A percentile compares a stretch with the other conserved stretches of the same genome.
phyloP scores from a whole-genome alignment of 2,113 vertebrate genomes.

The Chiloscyllium plagiosum region DNA sequence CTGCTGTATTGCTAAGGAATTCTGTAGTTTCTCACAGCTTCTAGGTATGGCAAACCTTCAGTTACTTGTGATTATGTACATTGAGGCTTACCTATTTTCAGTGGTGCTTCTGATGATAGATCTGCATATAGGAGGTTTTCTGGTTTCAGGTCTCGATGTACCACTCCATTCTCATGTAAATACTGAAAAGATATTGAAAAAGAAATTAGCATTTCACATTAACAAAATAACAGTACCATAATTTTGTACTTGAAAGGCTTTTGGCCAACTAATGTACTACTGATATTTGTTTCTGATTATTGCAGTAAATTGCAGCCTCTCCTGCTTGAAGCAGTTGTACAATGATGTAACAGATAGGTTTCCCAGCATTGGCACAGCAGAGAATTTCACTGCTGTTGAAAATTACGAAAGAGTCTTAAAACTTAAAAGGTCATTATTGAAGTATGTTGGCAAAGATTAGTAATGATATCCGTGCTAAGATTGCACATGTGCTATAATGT shows the following conservation, averaged over 20 bases:
- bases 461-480: neutral
- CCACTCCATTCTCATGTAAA: constrained; percentile 63
- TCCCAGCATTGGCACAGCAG: neutral
- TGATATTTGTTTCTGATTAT: neutral
- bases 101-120: constrained; percentile 64
- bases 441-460: neutral
- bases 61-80: neutral
- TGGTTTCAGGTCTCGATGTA: constrained; percentile 74
- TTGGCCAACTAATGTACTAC: neutral
- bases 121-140: constrained; percentile 80
- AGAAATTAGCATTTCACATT: neutral
- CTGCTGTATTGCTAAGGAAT: neutral
- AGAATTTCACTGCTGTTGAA: neutral
- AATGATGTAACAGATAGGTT: neutral
- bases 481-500: neutral
- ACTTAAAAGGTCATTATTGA: neutral
- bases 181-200: constrained; percentile 50
- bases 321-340: neutral
- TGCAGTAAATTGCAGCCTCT: neutral
- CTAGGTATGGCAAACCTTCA: neutral
- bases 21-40: neutral
- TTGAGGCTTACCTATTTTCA: constrained; percentile 68
- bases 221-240: neutral
- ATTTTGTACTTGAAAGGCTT: neutral
- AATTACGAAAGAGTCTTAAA: neutral